Evolutionary conservation across 2,888 invertebrate species (phyloP).

Genomic region (Psylliodes chrysocephalus): DNA sequence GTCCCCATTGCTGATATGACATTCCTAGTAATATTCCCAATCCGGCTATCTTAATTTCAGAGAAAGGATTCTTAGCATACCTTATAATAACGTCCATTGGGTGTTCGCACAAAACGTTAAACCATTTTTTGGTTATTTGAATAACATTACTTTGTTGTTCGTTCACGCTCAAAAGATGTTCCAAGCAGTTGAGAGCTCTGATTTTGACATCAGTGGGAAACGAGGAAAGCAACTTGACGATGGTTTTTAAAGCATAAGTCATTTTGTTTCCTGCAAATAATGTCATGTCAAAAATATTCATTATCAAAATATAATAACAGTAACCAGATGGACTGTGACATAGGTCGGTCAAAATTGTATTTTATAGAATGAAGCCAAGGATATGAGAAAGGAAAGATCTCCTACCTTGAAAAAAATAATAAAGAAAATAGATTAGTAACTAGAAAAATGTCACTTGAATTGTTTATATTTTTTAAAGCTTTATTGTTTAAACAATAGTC

Average conservation of each 20-base stretch:
- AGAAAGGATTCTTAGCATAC: conserved; percentile 78
- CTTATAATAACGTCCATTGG: conserved; percentile 70
- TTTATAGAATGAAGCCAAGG: too few species aligned
- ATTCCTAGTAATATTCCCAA: conserved; percentile 74
- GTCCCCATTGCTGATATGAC: conserved; percentile 82
- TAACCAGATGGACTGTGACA: too few species aligned
- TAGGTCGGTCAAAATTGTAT: too few species aligned
- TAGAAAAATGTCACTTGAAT: too few species aligned
- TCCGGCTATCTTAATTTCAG: conserved; percentile 78
- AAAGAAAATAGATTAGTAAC: too few species aligned
- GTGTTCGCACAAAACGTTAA: conserved; percentile 65
- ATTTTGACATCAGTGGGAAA: conserved; percentile 75
- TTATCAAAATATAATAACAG: too few species aligned
- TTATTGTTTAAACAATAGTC: too few species aligned
- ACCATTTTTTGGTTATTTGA: conserved; percentile 74
- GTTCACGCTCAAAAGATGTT: conserved; percentile 67
- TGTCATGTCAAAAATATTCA: too few species aligned
- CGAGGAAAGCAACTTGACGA: conserved; percentile 69
- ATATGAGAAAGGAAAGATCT: too few species aligned
- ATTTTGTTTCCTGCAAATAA: conserved; percentile 67
- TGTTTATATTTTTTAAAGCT: too few species aligned
- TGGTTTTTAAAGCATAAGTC: conserved; percentile 68
- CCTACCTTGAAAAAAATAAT: too few species aligned
- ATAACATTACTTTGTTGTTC: conserved; percentile 61
- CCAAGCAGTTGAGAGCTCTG: conserved; percentile 73